These are phyloP conservation scores for Acronicta psi DNA, from an alignment of 2,888 invertebrate genomes.

Conservation along the genomic window DNA sequence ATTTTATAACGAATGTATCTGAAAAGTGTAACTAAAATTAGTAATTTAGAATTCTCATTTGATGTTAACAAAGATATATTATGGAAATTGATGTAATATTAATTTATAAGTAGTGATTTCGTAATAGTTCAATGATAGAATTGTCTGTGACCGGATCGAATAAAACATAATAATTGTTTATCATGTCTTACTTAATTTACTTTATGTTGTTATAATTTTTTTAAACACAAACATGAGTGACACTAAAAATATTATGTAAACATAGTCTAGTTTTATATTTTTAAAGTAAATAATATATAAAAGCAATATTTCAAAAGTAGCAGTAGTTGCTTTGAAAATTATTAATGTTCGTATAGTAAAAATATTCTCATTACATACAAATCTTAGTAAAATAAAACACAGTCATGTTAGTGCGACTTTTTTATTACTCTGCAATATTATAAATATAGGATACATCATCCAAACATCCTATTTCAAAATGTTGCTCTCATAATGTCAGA, in stretches of 20 bases:
- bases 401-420: conserved; percentile 74
- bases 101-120: conserved; percentile 39
- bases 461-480: conserved; percentile 70
- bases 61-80: conserved; percentile 41
- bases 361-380: conserved; percentile 22
- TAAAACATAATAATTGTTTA: conserved; percentile 66
- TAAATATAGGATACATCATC: conserved; percentile 78
- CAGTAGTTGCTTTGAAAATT: conserved; percentile 33
- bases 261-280: conserved; percentile 4
- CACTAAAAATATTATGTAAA: conserved; percentile 4
- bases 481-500: conserved; percentile 67
- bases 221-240: conserved; percentile 1
- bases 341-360: conserved; percentile 13
- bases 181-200: conserved; percentile 43
- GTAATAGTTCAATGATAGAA: conserved; percentile 41
- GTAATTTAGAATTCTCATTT: conserved; percentile 23
- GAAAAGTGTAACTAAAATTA: conserved; percentile 71
- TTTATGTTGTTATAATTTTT: conserved; percentile 20
- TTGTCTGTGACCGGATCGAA: conserved; percentile 58
- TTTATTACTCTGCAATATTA: conserved; percentile 80
- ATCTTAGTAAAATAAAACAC: conserved; percentile 62
- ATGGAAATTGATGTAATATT: conserved; percentile 39
- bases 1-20: conserved; percentile 73
- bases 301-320: conserved; percentile 3
- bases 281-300: conserved; percentile 12